These are phyloP conservation scores for Stylophora pistillata DNA, from an alignment of 64 coral and sea anemone species.

Conservation along the genomic window DNA sequence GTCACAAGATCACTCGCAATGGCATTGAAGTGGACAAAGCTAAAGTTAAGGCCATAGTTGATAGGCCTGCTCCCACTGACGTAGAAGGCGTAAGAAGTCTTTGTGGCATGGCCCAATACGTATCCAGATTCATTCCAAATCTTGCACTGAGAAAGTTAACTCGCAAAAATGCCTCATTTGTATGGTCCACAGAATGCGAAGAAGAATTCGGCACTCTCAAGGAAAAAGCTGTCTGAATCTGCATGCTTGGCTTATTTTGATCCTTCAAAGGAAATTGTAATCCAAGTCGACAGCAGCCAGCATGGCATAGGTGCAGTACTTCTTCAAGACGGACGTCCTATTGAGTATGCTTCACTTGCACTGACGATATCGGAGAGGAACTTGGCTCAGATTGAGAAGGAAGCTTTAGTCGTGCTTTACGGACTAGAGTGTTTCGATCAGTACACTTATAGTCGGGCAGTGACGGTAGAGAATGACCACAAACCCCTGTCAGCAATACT, in stretches of 20 bases:
- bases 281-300: too few species aligned
- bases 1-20: too few species aligned
- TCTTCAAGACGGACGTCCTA: too few species aligned
- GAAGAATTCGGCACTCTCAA: slow-evolving; percentile 23
- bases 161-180: slow-evolving; percentile 23
- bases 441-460: slow-evolving; percentile 19
- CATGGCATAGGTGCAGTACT: too few species aligned
- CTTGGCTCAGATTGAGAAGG: slow-evolving; percentile 7
- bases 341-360: too few species aligned
- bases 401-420: slow-evolving; percentile 46
- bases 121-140: slow-evolving; percentile 41
- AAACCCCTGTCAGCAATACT: slow-evolving; percentile 37
- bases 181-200: slow-evolving; percentile 49
- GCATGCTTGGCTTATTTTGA: too few species aligned
- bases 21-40: too few species aligned
- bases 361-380: too few species aligned
- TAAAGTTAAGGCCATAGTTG: too few species aligned
- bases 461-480: slow-evolving; percentile 46
- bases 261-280: too few species aligned
- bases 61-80: slow-evolving; percentile 14
- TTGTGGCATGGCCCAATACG: slow-evolving; percentile 56
- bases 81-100: slow-evolving; percentile 52
- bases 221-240: slow-evolving; percentile 27
- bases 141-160: too few species aligned
- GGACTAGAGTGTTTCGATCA: slow-evolving; percentile 46